Base-by-base conservation (phyloP, 2,797 vertebrate species). In the Poeciliopsis gracilis region DNA sequence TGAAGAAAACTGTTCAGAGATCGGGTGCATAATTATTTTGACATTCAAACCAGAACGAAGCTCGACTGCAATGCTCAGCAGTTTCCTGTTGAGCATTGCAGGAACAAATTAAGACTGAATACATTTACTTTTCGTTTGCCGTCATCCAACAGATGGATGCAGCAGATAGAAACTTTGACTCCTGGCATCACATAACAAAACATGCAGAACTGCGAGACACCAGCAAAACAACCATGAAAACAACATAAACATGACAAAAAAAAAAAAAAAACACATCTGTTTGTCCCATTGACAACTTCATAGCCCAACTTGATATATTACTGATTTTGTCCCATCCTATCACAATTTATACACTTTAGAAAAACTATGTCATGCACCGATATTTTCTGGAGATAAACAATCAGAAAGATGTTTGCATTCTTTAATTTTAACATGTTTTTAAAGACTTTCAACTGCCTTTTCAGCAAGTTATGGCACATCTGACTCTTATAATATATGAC, bases 1-100 rank as follows among this genome's bases (percentile, higher is more conserved):
- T 25, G 46, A n/a, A 49, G 69, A 53, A 57, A 66, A 45, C 2
- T 79, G 73, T 72, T 74, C 47, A 49, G 66, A 76, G 73, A 72
- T 30, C 59, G 79, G 66, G 47, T 41, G 73, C 63, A 33, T 55
- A 41, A 38, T 47, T 89, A 80, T 81, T 75, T 20, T 78, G 76
- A 77, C 43, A 75, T 80, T 74, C 74, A 80, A 85, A 90, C 82
- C 80, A 81, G 81, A 77, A 61, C 70, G 41, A 75, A 84, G 85
- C 59, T 11, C 45, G 71, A 86, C 82, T 51, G 82, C 76, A 83
- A 77, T 78, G 89, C 79, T 80, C n/a, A 79, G 79, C 59, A 71
- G 76, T 77, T 82, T 84, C 51, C 59, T 74, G 71, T n/a, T n/a
- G n/a, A n/a, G n/a, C n/a, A n/a, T n/a, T n/a, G n/a, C n/a, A n/a